Base-by-base conservation (phyloP, 2,888 invertebrate genomes). In the Ariolimax columbianus region DNA sequence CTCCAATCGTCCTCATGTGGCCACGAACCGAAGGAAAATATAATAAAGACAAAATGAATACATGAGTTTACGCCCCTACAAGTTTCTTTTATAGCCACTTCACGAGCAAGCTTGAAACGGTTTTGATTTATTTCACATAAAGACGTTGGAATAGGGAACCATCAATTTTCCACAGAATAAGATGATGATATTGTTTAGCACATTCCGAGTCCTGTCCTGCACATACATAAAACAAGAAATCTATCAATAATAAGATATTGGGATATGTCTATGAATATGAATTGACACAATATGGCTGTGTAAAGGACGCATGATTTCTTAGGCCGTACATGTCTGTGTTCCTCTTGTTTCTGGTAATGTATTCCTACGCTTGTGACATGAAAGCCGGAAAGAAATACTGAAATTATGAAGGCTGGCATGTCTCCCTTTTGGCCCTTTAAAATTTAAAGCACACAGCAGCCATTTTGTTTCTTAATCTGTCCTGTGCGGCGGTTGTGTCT, bases 1-100 rank as follows among this genome's bases (percentile, higher is more conserved):
- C 83, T 55, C 77, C 77, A 77, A 83, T 83, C 66, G 77, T 51
- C 43, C 83, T 55, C 73, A 38, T 75, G 82, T 43, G 75, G 82
- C 75, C 75, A 51, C 82, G 66, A 83, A 83, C 77, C 83, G 77
- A 83, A 77, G 77, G 77, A 83, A 77, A 77, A 83, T 83, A 83
- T 83, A 83, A 83, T 83, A 83, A 83, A 83, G 77, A 77, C 83
- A 83, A 77, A 83, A 83, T 83, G 83, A 83, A 83, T 83, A 77
- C 83, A 83, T 47, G 83, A 59, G 36, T 77, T 83, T 83, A 83
- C 68, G 77, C 83, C 77, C 77, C 23, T 83, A 77, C 77, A 83
- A 77, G 83, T 83, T 77, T 51, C 77, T 68, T 66, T 83, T 77
- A 83, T 83, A 38, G 68, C 77, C 36, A 26, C 77, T 83, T 83